Base-by-base conservation (phyloP, 2,888 invertebrate species). In the Hirtodrosophila histrioides region DNA sequence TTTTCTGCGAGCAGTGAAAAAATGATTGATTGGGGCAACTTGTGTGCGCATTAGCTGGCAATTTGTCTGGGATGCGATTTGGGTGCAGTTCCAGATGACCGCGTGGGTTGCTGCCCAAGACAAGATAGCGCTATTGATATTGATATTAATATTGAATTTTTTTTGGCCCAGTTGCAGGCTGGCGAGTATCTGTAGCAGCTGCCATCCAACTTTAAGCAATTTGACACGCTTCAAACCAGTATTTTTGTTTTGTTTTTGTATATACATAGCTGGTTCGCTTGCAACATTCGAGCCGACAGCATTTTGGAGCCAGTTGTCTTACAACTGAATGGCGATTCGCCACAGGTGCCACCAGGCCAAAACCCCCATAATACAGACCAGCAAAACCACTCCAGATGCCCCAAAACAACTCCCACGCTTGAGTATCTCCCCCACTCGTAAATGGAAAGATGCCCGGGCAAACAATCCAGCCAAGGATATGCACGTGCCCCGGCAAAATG, bases 141-240 rank as follows among this genome's bases (percentile, higher is more conserved):
- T 73, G 46, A 67, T 66, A 65, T 17, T 17, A 75, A 65, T 70
- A 61, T 76, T 70, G 65, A 54, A 53, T 65, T 70, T 70, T 57
- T 70, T 54, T 29, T 57, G 76, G 54, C 49, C 71, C 71, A 73
- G 61, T 73, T 73, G 40, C 31, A 41, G 48, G 17, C 57, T 53
- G 53, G 8, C 33, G 39, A 62, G 54, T 39, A 37, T 54, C 36
- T 39, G 31, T 58, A 23, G 49, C 60, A 54, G 71, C 67, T 66
- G 69, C 57, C 82, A 74, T 65, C 69, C 57, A 78, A 60, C 58
- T 61, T 64, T 27, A 39, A 54, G 73, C 73, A 76, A 86, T 76
- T 83, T 70, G 84, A 74, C 71, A 77, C 81, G 81, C 81, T 81
- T 67, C 61, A 71, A 82, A 82, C 81, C 65, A 65, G 81, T 86